phyloP scores from a whole-genome alignment of 2,797 vertebrate genomes.

The Buceros bicornis region DNA sequence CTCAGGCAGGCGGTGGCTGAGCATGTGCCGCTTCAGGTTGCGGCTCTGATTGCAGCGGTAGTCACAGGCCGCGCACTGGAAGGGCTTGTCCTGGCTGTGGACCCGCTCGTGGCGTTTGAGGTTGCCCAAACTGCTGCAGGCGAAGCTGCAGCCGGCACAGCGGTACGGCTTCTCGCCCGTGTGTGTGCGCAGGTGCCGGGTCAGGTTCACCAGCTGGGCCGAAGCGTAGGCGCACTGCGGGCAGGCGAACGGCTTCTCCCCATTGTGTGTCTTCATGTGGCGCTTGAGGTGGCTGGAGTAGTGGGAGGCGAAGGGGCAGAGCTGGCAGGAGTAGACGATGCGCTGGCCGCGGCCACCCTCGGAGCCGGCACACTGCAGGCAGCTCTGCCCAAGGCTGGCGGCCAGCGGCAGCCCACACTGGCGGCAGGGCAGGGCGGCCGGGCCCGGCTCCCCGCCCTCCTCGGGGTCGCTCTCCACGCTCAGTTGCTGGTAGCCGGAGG shows the following conservation, averaged over 20 bases:
- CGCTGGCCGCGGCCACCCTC: slow-evolving; percentile 72
- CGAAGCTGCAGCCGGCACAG: slow-evolving; percentile 91
- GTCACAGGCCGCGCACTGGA: slow-evolving; percentile 82
- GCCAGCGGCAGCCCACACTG: slow-evolving; percentile 86
- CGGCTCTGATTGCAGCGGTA: slow-evolving; percentile 83
- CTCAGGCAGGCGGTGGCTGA: slow-evolving; percentile 72
- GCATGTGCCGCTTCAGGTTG: slow-evolving; percentile 79
- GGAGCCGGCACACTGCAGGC: slow-evolving; percentile 79
- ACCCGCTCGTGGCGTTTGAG: slow-evolving; percentile 94
- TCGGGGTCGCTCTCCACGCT: slow-evolving; percentile 91
- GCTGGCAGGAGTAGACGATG: slow-evolving; percentile 89
- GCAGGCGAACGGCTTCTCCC: slow-evolving; percentile 94
- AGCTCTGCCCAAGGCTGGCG: slow-evolving; percentile 78
- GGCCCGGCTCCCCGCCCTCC: slow-evolving; percentile 82
- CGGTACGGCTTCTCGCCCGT: slow-evolving; percentile 96
- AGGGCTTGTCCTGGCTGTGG: slow-evolving; percentile 87
- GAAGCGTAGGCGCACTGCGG: slow-evolving; percentile 93
- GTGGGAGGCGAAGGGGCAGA: slow-evolving; percentile 93
- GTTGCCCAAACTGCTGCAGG: slow-evolving; percentile 96
- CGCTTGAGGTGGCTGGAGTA: slow-evolving; percentile 98
- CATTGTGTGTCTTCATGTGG: slow-evolving; percentile 97
- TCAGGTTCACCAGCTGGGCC: slow-evolving; percentile 95
- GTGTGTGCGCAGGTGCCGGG: slow-evolving; percentile 93
- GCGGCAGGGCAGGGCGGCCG: slow-evolving; percentile 83
- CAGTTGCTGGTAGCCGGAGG: slow-evolving; percentile 86